phyloP scores from a whole-genome alignment of 2,797 vertebrate species.

The Myotis daubentonii region DNA sequence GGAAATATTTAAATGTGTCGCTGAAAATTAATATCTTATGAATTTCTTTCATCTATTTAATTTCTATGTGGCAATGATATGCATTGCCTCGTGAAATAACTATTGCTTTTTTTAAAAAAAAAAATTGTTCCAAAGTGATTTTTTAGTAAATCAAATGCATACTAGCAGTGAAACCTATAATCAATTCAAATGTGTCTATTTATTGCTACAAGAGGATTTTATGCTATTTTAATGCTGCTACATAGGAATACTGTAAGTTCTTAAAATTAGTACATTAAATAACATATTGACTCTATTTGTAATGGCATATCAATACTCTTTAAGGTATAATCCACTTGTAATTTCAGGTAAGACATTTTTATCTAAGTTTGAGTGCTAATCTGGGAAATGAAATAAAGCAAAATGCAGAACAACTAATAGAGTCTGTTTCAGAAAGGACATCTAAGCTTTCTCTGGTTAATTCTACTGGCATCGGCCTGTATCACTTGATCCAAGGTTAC shows the following conservation, averaged over 20 bases:
- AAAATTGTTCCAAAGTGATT: not conserved
- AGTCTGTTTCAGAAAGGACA: not conserved
- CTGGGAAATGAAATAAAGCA: not conserved
- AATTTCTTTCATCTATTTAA: conserved; percentile 1
- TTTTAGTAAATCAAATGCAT: conserved; percentile 48
- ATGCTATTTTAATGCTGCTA: conserved; percentile 17
- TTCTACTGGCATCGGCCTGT: not conserved
- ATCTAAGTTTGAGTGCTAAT: not conserved
- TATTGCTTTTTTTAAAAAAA: not conserved
- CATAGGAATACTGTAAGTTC: not conserved
- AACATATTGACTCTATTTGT: conserved; percentile 2
- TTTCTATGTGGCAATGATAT: not conserved
- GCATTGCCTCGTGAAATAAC: not conserved
- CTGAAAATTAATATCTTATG: conserved; percentile 40
- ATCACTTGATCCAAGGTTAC: not conserved
- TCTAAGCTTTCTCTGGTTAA: not conserved
- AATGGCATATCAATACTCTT: not conserved
- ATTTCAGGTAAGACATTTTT: conserved; percentile 9
- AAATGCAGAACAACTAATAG: not conserved
- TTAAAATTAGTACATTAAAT: conserved; percentile 3
- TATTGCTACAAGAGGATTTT: not conserved
- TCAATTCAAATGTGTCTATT: not conserved
- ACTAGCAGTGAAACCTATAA: conserved; percentile 6
- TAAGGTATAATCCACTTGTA: not conserved
- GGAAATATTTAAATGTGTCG: conserved; percentile 55